These are phyloP conservation scores for Metallyticus violacea DNA, from an alignment of 2,888 invertebrate genomes.

Conservation along the genomic window DNA sequence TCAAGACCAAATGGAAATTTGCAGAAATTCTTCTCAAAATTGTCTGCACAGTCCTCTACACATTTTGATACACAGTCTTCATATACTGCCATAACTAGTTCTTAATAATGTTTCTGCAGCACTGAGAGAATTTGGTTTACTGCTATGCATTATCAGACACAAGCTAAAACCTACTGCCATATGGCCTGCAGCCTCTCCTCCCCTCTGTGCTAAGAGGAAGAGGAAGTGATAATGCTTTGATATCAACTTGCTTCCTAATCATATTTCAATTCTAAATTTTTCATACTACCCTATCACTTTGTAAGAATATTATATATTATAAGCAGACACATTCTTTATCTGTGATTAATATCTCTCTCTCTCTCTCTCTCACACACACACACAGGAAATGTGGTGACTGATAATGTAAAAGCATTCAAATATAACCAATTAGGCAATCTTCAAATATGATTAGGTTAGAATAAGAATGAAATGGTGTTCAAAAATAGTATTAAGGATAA, in stretches of 20 bases:
- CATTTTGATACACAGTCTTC: not conserved
- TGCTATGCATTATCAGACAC: not conserved
- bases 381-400: too few species aligned
- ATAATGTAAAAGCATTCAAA: too few species aligned
- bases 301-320: too few species aligned
- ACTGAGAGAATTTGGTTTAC: not conserved
- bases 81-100: not conserved
- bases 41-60: slow-evolving; percentile 5
- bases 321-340: too few species aligned
- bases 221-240: not conserved
- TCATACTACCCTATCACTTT: too few species aligned
- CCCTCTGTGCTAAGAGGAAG: not conserved
- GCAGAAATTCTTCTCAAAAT: slow-evolving; percentile 25
- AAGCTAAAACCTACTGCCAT: not conserved
- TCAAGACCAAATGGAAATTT: slow-evolving; percentile 31
- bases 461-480: too few species aligned
- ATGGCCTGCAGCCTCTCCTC: not conserved
- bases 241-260: not conserved
- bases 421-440: too few species aligned
- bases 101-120: not conserved
- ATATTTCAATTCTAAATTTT: not conserved
- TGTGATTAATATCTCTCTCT: too few species aligned
- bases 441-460: too few species aligned
- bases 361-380: too few species aligned
- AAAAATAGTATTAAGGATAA: too few species aligned